Evolutionary conservation across 2,113 vertebrate species (phyloP).

Genomic region (Falco punctatus): DNA sequence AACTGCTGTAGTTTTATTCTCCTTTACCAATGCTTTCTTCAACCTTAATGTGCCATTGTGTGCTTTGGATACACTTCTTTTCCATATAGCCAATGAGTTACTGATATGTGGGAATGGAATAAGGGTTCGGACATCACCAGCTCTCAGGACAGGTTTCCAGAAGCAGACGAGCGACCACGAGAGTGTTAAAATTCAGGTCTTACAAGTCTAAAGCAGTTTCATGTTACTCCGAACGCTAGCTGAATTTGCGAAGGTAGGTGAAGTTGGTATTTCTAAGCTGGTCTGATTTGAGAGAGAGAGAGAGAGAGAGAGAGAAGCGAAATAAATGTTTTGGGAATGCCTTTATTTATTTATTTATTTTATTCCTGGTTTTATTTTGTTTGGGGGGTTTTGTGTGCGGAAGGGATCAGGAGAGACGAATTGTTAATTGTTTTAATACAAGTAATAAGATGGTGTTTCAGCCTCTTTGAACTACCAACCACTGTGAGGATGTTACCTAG

Average conservation of each 20-base stretch:
- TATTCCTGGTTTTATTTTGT: background rate
- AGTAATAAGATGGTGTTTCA: background rate
- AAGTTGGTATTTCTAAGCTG: conserved; percentile 23
- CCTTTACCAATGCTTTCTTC: conserved; percentile 22
- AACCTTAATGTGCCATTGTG: conserved; percentile 12
- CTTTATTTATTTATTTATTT: conserved; percentile 79
- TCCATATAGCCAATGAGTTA: background rate
- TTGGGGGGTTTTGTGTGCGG: background rate
- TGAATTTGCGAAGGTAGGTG: background rate
- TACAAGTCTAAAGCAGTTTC: background rate
- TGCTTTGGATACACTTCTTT: conserved; percentile 28
- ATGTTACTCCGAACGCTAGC: background rate
- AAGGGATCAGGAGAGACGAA: background rate
- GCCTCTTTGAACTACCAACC: conserved; percentile 17
- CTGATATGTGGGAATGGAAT: background rate
- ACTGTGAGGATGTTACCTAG: conserved; percentile 20
- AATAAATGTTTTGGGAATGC: conserved; percentile 61
- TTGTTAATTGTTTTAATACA: background rate
- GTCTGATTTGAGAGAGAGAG: background rate
- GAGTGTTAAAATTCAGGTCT: conserved; percentile 38
- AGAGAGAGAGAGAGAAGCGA: background rate
- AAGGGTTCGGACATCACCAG: conserved; percentile 6
- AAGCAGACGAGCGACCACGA: background rate
- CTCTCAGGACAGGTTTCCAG: conserved; percentile 1
- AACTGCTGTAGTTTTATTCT: conserved; percentile 11